Base-by-base conservation (phyloP, 2,797 vertebrate genomes). In the Telmatherina bonti region DNA sequence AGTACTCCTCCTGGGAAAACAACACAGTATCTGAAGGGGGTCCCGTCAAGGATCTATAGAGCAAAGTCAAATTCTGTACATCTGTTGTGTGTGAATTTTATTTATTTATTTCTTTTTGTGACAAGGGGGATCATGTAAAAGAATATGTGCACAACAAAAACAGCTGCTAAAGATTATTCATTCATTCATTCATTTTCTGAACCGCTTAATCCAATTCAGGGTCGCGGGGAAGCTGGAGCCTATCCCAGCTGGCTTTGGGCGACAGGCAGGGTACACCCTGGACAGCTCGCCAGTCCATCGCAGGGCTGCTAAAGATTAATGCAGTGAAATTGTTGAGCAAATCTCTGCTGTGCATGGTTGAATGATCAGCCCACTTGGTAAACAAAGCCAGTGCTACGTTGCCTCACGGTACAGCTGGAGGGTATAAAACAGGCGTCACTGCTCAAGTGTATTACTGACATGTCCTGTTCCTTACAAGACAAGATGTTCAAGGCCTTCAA, bases 21-120 rank as follows among this genome's bases (percentile, higher is more conserved):
- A 93, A 70, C 35, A 94, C 29, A 0, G 80, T 81, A 35, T 95
- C 95, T 95, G 90, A 64, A 36, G 26, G 53, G 45, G 35, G 41
- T 58, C 2, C 18, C 22, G 88, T 93, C 83, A 93, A 92, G 88
- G 87, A 74, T 60, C 35, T 7, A 15, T 30, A 2, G 1, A 57
- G 15, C 45, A 54, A 43, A 47, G 8, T 51, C 22, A 22, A 11
- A 22, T n/a, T n/a, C n/a, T n/a, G n/a, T 26, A 20, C 24, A 20
- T 56, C 12, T 31, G 0, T 51, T 16, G 20, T 65, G 5, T 7
- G 5, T 41, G 4, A 30, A 31, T 11, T 16, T 27, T 18, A 29
- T 29, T n/a, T n/a, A n/a, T n/a, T n/a, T n/a, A n/a, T n/a, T n/a
- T n/a, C n/a, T n/a, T n/a, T n/a, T n/a, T n/a, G n/a, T n/a, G n/a